Conservation (phyloP, 2,113 vertebrate genomes). For the Noctilio leporinus region DNA sequence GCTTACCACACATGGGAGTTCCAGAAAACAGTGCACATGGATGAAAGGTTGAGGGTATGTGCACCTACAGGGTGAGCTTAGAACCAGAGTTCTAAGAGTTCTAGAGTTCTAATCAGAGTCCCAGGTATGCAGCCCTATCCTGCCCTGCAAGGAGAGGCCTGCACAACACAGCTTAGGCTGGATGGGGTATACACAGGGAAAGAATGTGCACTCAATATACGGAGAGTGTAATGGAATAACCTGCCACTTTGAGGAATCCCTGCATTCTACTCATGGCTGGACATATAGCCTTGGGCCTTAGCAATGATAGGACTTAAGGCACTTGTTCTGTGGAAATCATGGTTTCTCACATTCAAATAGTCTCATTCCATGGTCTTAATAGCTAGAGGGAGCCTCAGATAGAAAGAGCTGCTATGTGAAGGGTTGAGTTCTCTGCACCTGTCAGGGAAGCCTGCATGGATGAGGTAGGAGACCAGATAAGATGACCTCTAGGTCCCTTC, state of each 20-base stretch:
- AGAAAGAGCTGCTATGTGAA: neutral
- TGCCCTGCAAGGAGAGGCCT: neutral
- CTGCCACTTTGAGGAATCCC: neutral
- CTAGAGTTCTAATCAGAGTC: neutral
- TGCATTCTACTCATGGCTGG: neutral
- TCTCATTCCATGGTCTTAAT: neutral
- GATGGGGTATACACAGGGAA: neutral
- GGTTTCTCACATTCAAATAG: neutral
- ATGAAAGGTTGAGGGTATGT: neutral
- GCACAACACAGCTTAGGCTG: neutral
- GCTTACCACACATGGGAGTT: neutral
- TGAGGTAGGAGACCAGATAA: neutral
- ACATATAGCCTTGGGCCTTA: neutral
- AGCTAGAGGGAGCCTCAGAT: neutral
- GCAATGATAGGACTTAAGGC: neutral
- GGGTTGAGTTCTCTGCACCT: neutral
- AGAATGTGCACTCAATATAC: neutral
- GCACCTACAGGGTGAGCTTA: neutral
- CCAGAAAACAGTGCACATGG: neutral
- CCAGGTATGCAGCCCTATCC: neutral
- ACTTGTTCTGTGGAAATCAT: neutral
- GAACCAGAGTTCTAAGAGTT: no score
- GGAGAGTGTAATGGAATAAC: neutral
- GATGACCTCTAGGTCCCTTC: neutral
- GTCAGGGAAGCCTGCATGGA: neutral